Conservation (phyloP, 2,797 vertebrate genomes). For the Synanceia verrucosa region DNA sequence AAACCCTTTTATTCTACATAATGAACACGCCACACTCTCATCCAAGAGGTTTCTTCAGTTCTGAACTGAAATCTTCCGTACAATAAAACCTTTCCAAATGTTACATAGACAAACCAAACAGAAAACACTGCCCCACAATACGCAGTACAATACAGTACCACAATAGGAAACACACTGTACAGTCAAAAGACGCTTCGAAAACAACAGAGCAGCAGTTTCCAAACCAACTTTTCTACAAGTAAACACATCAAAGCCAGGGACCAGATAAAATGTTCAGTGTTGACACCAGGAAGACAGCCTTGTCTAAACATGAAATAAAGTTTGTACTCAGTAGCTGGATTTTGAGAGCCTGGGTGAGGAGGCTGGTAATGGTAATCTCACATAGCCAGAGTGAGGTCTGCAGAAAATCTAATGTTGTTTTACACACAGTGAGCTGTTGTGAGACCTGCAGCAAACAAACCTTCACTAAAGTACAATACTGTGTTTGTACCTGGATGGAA, state of each 20-base stretch:
- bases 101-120: background rate
- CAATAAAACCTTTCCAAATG: background rate
- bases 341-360: background rate
- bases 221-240: background rate
- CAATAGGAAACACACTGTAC: background rate
- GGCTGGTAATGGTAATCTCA: background rate
- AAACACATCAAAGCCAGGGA: no score
- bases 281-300: background rate
- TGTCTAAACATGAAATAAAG: background rate
- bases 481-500: background rate
- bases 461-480: background rate
- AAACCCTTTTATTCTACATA: no score
- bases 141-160: no score
- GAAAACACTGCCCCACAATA: no score
- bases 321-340: background rate
- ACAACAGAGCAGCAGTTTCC: background rate
- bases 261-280: background rate
- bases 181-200: background rate
- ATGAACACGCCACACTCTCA: no score
- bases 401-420: background rate
- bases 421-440: background rate
- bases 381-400: background rate
- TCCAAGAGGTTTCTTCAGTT: no score
- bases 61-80: no score
- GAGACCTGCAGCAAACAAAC: background rate